A percentile compares a stretch with the other conserved stretches of the same genome.
These are phyloP conservation scores for Ectropis grisescens DNA, from an alignment of 1,140 invertebrate species.

Conservation along the genomic window DNA sequence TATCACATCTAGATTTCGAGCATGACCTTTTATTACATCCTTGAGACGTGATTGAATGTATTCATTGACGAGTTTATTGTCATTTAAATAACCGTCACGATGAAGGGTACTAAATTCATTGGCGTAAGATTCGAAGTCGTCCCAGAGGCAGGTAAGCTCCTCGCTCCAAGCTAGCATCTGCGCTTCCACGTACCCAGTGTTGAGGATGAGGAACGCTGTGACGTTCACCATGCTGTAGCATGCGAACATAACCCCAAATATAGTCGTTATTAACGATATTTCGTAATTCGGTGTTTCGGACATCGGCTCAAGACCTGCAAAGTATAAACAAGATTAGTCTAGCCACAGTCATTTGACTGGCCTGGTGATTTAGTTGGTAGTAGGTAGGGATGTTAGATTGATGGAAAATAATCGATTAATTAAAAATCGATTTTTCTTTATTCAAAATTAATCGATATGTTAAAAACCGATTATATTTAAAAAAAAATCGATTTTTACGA, in stretches of 20 bases:
- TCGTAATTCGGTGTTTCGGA: constrained; percentile 19
- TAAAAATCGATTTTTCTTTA: too few relatives aligned
- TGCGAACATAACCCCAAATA: constrained; percentile 4
- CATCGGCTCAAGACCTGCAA: constrained; percentile 17
- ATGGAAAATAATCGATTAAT: too few relatives aligned
- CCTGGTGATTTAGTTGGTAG: too few relatives aligned
- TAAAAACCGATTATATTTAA: too few relatives aligned
- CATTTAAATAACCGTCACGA: not conserved
- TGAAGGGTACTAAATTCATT: constrained; percentile 4
- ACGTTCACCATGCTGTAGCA: constrained; percentile 14
- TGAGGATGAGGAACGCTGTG: constrained; percentile 17
- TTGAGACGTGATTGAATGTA: constrained; percentile 17
- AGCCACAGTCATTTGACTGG: too few relatives aligned
- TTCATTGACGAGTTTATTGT: constrained; percentile 15
- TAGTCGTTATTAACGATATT: constrained; percentile 9
- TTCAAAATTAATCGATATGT: too few relatives aligned
- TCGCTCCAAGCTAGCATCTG: constrained; percentile 22
- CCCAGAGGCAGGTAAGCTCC: constrained; percentile 27
- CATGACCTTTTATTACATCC: constrained; percentile 20
- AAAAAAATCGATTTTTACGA: too few relatives aligned
- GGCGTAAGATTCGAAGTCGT: constrained; percentile 17
- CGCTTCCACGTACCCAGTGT: constrained; percentile 27
- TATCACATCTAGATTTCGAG: constrained; percentile 18
- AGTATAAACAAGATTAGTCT: too few relatives aligned
- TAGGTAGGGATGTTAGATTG: too few relatives aligned